Percentiles rank a stretch among this genome's conserved stretches.
phyloP scores from a whole-genome alignment of 1,140 invertebrate species.

The Bombus haemorrhoidalis region DNA sequence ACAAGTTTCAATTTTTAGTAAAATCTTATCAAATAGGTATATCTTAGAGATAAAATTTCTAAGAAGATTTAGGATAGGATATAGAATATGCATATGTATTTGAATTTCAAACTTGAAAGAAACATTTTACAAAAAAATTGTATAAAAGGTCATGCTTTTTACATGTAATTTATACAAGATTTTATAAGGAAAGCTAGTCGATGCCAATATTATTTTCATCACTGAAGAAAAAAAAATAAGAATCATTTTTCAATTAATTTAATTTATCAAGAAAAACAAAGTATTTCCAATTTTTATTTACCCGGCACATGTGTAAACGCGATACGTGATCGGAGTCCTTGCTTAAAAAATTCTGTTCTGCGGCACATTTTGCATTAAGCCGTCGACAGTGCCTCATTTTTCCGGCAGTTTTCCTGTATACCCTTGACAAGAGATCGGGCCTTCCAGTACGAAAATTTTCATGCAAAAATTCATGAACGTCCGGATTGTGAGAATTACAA shows the following conservation, averaged over 20 bases:
- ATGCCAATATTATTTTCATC: not conserved
- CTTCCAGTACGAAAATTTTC: conserved; percentile 83
- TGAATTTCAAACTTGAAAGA: no score
- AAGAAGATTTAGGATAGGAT: no score
- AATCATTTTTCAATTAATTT: not conserved
- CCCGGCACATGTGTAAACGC: conserved; percentile 74
- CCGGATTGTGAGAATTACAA: conserved; percentile 83
- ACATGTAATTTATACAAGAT: not conserved
- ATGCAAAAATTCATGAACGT: conserved; percentile 85
- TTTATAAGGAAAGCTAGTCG: not conserved
- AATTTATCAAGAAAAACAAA: not conserved
- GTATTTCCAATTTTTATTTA: conserved; percentile 48
- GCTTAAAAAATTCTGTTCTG: not conserved
- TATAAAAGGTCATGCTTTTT: not conserved
- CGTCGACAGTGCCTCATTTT: conserved; percentile 71
- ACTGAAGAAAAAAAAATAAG: not conserved
- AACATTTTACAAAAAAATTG: not conserved
- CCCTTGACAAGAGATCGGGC: conserved; percentile 82
- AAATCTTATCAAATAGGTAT: no score
- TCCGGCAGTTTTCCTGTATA: conserved; percentile 82
- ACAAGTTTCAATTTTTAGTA: not conserved
- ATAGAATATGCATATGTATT: no score
- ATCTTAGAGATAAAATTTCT: no score
- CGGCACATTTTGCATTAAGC: not conserved
- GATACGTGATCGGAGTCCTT: conserved; percentile 58